Conservation (phyloP, 2,888 invertebrate genomes). For the Diloba caeruleocephala region DNA sequence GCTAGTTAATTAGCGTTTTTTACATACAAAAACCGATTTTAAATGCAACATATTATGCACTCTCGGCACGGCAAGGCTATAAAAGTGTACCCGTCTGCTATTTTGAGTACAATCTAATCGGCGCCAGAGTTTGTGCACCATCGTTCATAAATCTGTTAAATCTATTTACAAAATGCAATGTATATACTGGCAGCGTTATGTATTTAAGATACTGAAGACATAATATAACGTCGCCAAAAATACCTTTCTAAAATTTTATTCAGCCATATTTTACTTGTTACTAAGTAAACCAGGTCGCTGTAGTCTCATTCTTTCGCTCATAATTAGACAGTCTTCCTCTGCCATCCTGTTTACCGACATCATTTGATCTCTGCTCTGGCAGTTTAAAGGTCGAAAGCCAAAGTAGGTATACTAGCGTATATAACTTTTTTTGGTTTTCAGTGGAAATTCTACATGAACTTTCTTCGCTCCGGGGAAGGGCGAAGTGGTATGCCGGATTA, state of each 20-base stretch:
- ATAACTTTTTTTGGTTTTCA: no score
- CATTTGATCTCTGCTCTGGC: no score
- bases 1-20: slow-evolving; percentile 8
- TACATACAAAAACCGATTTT: slow-evolving; percentile 35
- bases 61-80: slow-evolving; percentile 18
- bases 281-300: no score
- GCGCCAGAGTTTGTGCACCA: slow-evolving; percentile 14
- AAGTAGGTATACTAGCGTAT: no score
- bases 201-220: slow-evolving; percentile 21
- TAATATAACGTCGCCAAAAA: slow-evolving; percentile 18
- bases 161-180: slow-evolving; percentile 37
- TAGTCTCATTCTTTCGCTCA: no score
- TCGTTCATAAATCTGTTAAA: slow-evolving; percentile 29
- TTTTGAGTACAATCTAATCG: slow-evolving; percentile 30
- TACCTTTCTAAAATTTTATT: slow-evolving; percentile 14
- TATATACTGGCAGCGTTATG: slow-evolving; percentile 23
- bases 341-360: no score
- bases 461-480: no score
- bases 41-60: slow-evolving; percentile 17
- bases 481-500: no score
- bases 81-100: slow-evolving; percentile 21
- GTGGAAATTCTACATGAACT: no score
- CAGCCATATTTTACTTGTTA: no score
- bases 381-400: no score
- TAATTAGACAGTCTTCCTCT: no score